Conservation (phyloP, 2,888 invertebrate species). For the Lepidonotus clava region DNA sequence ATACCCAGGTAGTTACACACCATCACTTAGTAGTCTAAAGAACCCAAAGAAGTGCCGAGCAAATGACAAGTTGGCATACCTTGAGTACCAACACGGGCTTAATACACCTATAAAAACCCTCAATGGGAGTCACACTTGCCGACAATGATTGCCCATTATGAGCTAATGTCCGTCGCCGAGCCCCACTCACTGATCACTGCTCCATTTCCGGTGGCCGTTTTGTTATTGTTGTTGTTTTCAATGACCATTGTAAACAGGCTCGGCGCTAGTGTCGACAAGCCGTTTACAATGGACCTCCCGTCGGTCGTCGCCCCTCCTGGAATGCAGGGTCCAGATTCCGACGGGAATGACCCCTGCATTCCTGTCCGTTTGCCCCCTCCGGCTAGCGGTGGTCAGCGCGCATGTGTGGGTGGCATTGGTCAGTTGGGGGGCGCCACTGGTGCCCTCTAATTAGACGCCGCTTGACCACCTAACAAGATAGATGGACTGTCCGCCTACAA, state of each 20-base stretch:
- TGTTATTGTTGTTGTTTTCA: slow-evolving; percentile 41
- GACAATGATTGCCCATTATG: slow-evolving; percentile 27
- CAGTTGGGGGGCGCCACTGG: neutral
- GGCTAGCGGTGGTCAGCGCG: slow-evolving; percentile 19
- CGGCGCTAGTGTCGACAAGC: neutral
- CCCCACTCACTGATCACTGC: neutral
- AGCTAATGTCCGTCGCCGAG: neutral
- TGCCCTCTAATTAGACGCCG: slow-evolving; percentile 37
- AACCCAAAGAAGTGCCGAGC: neutral
- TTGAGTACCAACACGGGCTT: neutral
- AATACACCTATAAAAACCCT: neutral
- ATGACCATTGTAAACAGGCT: slow-evolving; percentile 27
- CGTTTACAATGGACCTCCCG: neutral
- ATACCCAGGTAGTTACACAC: neutral
- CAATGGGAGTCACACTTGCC: neutral
- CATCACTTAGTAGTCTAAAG: neutral
- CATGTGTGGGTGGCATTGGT: slow-evolving; percentile 51
- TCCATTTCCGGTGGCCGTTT: slow-evolving; percentile 11
- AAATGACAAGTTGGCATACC: neutral
- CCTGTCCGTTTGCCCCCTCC: slow-evolving; percentile 20
- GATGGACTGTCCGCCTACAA: slow-evolving; percentile 13
- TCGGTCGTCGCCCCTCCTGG: neutral
- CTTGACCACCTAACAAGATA: slow-evolving; percentile 32
- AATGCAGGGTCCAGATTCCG: slow-evolving; percentile 28
- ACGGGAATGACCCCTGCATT: slow-evolving; percentile 10